phyloP scores from a whole-genome alignment of 2,888 invertebrate genomes.

The Tinea trinotella region DNA sequence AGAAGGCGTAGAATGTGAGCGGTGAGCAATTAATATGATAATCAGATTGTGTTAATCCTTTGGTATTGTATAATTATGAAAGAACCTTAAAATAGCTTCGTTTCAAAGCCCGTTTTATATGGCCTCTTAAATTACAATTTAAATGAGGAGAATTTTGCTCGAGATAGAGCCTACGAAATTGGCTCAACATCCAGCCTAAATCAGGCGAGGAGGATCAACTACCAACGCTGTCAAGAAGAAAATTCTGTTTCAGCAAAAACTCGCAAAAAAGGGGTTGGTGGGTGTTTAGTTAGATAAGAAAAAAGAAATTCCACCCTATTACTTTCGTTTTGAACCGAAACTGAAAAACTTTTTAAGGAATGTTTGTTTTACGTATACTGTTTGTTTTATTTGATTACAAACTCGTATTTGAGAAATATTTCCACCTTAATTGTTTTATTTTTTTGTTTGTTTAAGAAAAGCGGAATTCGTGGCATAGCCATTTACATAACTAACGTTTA shows the following conservation, averaged over 20 bases:
- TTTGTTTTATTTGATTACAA: slow-evolving; percentile 16
- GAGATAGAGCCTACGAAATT: slow-evolving; percentile 4
- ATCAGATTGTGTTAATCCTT: too few species aligned
- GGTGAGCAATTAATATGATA: too few species aligned
- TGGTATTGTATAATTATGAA: too few species aligned
- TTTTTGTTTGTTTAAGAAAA: not conserved
- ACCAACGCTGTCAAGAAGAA: slow-evolving; percentile 28
- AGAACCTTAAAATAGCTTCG: too few species aligned
- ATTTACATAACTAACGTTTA: not conserved
- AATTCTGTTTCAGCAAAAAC: slow-evolving; percentile 26
- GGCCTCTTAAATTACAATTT: slow-evolving; percentile 43
- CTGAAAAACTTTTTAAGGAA: slow-evolving; percentile 12
- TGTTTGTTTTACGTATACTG: slow-evolving; percentile 6
- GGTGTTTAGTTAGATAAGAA: slow-evolving; percentile 9
- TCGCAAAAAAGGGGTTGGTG: slow-evolving; percentile 23
- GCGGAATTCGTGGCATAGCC: not conserved
- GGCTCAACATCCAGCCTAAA: slow-evolving; percentile 29
- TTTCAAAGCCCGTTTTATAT: not conserved
- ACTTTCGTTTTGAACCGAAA: slow-evolving; percentile 8
- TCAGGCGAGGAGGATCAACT: slow-evolving; percentile 48
- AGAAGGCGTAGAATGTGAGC: not conserved
- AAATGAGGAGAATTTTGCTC: slow-evolving; percentile 28
- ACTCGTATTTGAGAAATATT: slow-evolving; percentile 11
- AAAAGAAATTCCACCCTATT: slow-evolving; percentile 9
- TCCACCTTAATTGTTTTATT: slow-evolving; percentile 12